A percentile compares a stretch with the other conserved stretches of the same genome.
These are phyloP conservation scores for Montipora cactus DNA, from an alignment of 64 coral and sea anemone genomes.

Conservation along the genomic window DNA sequence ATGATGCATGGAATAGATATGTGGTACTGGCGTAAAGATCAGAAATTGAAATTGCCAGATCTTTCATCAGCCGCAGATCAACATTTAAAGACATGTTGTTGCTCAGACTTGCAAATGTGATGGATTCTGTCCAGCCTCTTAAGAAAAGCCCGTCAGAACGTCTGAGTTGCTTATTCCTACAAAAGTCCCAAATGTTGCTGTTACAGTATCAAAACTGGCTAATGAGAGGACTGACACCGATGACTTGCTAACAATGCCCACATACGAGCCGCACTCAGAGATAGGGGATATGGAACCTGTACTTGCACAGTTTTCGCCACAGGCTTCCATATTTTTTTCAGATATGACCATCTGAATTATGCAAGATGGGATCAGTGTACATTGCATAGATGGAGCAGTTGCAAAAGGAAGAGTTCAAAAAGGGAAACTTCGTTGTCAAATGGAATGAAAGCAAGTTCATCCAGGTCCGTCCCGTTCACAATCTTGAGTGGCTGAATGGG, in stretches of 20 bases:
- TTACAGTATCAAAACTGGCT: too few relatives aligned
- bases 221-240: too few relatives aligned
- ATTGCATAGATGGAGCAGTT: conserved; percentile 58
- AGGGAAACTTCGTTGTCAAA: conserved; percentile 71
- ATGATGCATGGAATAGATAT: conserved; percentile 50
- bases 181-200: too few relatives aligned
- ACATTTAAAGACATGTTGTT: neutral
- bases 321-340: conserved; percentile 69
- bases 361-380: conserved; percentile 52
- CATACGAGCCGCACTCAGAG: neutral
- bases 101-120: neutral
- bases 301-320: conserved; percentile 55
- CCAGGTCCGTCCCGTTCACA: conserved; percentile 61
- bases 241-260: too few relatives aligned
- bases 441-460: conserved; percentile 45
- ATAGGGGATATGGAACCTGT: conserved; percentile 51
- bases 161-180: conserved; percentile 27
- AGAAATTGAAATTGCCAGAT: too few relatives aligned
- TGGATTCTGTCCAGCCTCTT: conserved; percentile 53
- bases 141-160: conserved; percentile 16
- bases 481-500: conserved; percentile 71
- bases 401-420: conserved; percentile 54
- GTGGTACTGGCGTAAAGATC: too few relatives aligned
- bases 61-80: too few relatives aligned
- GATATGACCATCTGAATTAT: conserved; percentile 59